Conservation (phyloP, 2,888 invertebrate genomes). For the Hydroisotoma schaefferi region DNA sequence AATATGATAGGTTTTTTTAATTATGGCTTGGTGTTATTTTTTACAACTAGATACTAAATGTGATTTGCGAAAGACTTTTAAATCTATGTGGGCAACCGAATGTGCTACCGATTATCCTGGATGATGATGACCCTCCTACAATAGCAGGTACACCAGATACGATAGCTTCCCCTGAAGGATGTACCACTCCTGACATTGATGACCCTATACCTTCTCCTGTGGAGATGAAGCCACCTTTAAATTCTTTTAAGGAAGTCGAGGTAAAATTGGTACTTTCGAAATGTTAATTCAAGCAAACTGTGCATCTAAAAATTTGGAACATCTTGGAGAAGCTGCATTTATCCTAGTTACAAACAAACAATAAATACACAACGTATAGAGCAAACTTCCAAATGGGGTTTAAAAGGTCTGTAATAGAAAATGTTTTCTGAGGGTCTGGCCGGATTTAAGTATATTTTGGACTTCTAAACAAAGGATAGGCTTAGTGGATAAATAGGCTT, state of each 20-base stretch:
- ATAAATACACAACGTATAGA: too few relatives aligned
- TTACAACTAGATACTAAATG: slow-evolving; percentile 66
- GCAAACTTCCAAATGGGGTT: too few relatives aligned
- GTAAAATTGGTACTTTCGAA: too few relatives aligned
- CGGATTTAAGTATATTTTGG: too few relatives aligned
- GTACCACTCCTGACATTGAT: slow-evolving; percentile 49
- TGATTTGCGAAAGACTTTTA: slow-evolving; percentile 71
- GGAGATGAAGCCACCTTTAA: slow-evolving; percentile 49
- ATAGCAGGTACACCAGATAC: slow-evolving; percentile 43
- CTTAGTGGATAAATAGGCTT: too few relatives aligned
- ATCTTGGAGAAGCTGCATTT: neutral
- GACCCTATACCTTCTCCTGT: slow-evolving; percentile 51
- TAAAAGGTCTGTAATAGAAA: too few relatives aligned
- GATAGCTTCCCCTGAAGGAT: slow-evolving; percentile 35
- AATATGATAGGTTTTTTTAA: neutral
- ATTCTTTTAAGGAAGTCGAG: slow-evolving; percentile 6
- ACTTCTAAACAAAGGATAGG: too few relatives aligned
- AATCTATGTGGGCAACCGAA: slow-evolving; percentile 66
- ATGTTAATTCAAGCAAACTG: too few relatives aligned
- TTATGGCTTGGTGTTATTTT: neutral
- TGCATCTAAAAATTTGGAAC: too few relatives aligned
- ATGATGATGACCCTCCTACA: slow-evolving; percentile 48
- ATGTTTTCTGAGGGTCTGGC: too few relatives aligned
- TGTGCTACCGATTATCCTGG: slow-evolving; percentile 54
- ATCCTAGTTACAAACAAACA: too few relatives aligned